Percentiles rank a stretch among this genome's conserved stretches.
phyloP scores from a whole-genome alignment of 2,888 invertebrate species.

The Fabriciana adippe region DNA sequence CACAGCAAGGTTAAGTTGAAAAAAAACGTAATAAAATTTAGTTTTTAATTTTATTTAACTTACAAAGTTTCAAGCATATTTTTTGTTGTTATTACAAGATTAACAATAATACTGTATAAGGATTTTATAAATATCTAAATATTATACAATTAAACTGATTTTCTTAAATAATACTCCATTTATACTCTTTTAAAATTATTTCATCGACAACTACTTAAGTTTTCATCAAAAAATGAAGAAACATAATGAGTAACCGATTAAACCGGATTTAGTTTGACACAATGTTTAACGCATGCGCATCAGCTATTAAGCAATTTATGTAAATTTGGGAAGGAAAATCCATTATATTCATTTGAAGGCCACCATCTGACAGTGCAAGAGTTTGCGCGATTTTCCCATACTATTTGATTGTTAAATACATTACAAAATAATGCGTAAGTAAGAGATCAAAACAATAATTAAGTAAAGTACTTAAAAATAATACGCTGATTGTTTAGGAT shows the following conservation, averaged over 20 bases:
- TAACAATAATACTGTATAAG: too few species aligned
- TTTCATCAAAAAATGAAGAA: constrained; percentile 6
- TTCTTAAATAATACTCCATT: neutral
- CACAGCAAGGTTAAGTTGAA: too few species aligned
- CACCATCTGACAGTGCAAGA: constrained; percentile 16
- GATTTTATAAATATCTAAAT: too few species aligned
- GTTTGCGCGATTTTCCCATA: constrained; percentile 37
- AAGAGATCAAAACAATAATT: constrained; percentile 6
- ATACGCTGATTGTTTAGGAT: neutral
- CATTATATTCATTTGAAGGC: constrained; percentile 31
- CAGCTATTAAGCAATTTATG: constrained; percentile 32
- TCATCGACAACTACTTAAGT: neutral
- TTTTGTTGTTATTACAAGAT: too few species aligned
- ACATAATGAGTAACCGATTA: constrained; percentile 24
- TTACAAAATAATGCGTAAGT: constrained; percentile 12
- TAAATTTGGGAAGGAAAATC: constrained; percentile 34
- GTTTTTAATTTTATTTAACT: too few species aligned
- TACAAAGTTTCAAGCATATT: too few species aligned
- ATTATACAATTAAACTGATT: neutral
- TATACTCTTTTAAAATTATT: neutral
- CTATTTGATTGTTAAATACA: constrained; percentile 25
- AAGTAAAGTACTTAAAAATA: neutral
- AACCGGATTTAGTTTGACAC: constrained; percentile 29
- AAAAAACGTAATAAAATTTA: too few species aligned
- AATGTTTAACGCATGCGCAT: constrained; percentile 27